A percentile compares a stretch with the other conserved stretches of the same genome.
phyloP scores from a whole-genome alignment of 2,888 invertebrate species.

The Ptychoptera albimana region DNA sequence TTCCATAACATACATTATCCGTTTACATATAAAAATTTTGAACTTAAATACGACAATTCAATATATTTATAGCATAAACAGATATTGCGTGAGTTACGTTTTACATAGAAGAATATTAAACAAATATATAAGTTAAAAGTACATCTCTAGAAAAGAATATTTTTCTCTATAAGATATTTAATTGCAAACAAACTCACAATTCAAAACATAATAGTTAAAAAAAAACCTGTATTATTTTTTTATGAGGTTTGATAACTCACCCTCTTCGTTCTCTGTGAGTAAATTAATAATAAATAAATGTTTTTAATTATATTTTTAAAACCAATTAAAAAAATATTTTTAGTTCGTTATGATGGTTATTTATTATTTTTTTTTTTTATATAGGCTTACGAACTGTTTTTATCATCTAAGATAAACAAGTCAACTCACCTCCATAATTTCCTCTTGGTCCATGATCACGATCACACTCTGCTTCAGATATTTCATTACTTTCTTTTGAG shows the following conservation, averaged over 20 bases:
- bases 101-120: no score
- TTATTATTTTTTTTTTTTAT: neutral
- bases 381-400: neutral
- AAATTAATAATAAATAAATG: neutral
- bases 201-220: neutral
- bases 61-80: no score
- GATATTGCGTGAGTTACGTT: no score
- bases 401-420: neutral
- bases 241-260: neutral
- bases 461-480: slow-evolving; percentile 87
- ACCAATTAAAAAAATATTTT: neutral
- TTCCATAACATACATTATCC: no score
- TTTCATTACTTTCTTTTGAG: slow-evolving; percentile 87
- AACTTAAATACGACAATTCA: no score
- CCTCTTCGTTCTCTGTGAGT: slow-evolving; percentile 4
- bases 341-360: neutral
- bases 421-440: slow-evolving; percentile 62
- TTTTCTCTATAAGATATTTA: neutral
- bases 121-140: no score
- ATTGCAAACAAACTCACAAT: neutral
- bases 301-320: neutral
- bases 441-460: slow-evolving; percentile 62
- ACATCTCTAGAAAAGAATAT: neutral
- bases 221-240: neutral
- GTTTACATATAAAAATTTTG: no score